These are phyloP conservation scores for Illadopsis cleaveri DNA, from an alignment of 2,113 vertebrate genomes.

Conservation along the genomic window DNA sequence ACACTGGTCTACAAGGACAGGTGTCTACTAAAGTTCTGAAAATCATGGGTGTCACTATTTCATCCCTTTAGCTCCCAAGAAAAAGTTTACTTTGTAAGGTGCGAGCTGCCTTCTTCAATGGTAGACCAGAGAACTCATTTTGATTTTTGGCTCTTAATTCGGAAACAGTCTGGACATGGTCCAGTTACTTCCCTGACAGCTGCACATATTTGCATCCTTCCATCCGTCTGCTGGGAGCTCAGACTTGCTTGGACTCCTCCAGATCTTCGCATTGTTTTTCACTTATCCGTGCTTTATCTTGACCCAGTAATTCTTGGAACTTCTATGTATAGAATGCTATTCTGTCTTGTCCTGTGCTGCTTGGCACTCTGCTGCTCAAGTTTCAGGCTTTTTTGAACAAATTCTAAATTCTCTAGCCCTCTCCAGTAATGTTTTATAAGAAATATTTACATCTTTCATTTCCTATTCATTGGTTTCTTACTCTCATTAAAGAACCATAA, in stretches of 20 bases:
- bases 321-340: neutral
- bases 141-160: neutral
- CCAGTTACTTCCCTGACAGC: neutral
- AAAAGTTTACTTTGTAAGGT: neutral
- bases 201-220: neutral
- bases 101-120: neutral
- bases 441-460: neutral
- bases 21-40: neutral
- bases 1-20: neutral
- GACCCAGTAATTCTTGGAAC: neutral
- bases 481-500: neutral
- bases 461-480: neutral
- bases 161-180: neutral
- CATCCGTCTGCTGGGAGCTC: neutral
- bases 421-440: neutral
- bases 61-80: neutral
- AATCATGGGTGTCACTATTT: neutral
- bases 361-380: neutral
- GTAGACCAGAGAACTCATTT: neutral
- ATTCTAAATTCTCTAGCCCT: neutral
- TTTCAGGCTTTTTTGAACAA: neutral
- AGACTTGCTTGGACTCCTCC: neutral
- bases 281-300: neutral
- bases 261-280: neutral
- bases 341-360: neutral